A percentile compares a stretch with the other conserved stretches of the same genome.
These are phyloP conservation scores for Sebastes oblongus DNA, from an alignment of 2,797 vertebrate genomes.

Conservation along the genomic window DNA sequence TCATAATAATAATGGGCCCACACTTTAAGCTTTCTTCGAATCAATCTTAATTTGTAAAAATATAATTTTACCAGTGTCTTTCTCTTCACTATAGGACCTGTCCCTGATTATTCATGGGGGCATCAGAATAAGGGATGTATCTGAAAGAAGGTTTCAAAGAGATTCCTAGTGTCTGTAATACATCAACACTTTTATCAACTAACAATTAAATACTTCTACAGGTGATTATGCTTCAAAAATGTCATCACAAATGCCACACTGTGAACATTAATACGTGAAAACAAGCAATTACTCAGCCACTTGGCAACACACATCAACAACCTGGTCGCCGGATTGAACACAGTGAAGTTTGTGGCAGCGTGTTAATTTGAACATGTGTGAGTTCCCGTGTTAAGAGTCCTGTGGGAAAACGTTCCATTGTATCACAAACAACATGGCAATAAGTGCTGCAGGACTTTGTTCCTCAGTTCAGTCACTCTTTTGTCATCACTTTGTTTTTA, in stretches of 20 bases:
- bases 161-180: background rate
- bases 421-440: slow-evolving; percentile 6
- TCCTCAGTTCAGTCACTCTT: slow-evolving; percentile 22
- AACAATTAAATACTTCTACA: background rate
- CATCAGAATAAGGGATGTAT: too few species aligned
- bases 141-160: background rate
- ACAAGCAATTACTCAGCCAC: background rate
- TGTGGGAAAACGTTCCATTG: background rate
- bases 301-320: background rate
- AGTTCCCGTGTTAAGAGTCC: background rate
- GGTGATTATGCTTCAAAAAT: background rate
- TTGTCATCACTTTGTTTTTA: background rate
- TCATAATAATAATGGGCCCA: too few species aligned
- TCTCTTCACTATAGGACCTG: background rate
- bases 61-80: background rate
- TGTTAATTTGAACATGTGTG: slow-evolving; percentile 22
- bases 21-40: background rate
- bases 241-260: background rate
- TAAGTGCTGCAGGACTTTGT: slow-evolving; percentile 8
- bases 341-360: background rate
- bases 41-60: background rate
- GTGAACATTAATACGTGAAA: background rate
- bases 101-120: background rate
- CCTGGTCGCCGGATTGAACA: background rate
- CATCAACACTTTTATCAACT: background rate